phyloP scores from a whole-genome alignment of 2,113 vertebrate species.

The Sciurus niger region DNA sequence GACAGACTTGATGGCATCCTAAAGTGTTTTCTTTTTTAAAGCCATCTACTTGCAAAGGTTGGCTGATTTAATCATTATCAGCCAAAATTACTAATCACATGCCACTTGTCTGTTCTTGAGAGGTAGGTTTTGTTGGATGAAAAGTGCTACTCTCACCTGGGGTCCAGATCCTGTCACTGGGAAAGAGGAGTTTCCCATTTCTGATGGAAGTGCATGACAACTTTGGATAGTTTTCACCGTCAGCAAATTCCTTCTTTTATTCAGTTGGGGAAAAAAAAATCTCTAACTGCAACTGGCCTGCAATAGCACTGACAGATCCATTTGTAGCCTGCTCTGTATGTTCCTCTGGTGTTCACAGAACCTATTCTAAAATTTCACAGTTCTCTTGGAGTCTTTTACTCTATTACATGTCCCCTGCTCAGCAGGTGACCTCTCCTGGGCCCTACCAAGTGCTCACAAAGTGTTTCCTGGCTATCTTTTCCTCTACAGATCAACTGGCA shows the following conservation, averaged over 20 bases:
- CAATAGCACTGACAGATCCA: neutral
- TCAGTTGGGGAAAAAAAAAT: neutral
- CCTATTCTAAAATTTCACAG: neutral
- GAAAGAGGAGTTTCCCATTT: neutral
- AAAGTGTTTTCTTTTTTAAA: slow-evolving; percentile 2
- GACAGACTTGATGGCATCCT: neutral
- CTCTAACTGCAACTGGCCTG: neutral
- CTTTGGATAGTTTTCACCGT: slow-evolving; percentile 5
- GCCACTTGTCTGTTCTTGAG: neutral
- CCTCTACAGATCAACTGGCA: neutral
- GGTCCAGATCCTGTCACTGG: neutral
- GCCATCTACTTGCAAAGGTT: neutral
- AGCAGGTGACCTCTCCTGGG: neutral
- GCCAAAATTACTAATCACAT: neutral
- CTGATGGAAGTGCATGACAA: neutral
- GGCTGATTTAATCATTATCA: neutral
- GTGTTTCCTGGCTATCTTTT: neutral
- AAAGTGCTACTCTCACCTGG: slow-evolving; percentile 40
- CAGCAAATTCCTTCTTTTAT: slow-evolving; percentile 71
- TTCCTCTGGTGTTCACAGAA: slow-evolving; percentile 1
- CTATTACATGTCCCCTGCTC: neutral
- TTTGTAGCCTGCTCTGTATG: neutral
- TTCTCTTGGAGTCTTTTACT: neutral
- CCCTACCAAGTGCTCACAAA: neutral
- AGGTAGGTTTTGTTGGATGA: neutral